A percentile compares a stretch with the other conserved stretches of the same genome.
phyloP scores from a whole-genome alignment of 2,113 vertebrate genomes.

The Equus quagga region DNA sequence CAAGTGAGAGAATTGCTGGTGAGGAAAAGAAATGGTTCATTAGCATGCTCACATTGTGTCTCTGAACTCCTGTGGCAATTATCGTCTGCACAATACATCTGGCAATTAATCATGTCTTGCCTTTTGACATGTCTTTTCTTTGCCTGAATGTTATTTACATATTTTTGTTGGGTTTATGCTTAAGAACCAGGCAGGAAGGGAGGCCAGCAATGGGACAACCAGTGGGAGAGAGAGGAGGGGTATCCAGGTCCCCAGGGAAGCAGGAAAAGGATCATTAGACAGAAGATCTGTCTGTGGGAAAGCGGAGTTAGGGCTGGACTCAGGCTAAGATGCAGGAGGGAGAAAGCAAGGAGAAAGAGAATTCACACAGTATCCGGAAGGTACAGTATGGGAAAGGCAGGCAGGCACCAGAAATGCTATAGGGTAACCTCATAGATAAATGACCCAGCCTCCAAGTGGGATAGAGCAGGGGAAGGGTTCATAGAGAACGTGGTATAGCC shows the following conservation, averaged over 20 bases:
- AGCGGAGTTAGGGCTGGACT: neutral
- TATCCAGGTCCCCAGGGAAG: neutral
- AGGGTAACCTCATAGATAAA: neutral
- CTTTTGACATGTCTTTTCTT: slow-evolving; percentile 52
- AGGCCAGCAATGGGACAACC: neutral
- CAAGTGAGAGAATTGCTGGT: neutral
- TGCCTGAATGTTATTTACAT: slow-evolving; percentile 55
- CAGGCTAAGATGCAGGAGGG: neutral
- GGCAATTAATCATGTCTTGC: slow-evolving; percentile 61
- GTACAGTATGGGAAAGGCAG: neutral
- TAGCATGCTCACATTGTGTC: neutral
- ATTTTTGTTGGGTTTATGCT: slow-evolving; percentile 34
- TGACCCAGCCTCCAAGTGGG: neutral
- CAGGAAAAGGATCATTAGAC: neutral
- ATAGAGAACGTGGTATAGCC: neutral
- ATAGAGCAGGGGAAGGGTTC: neutral
- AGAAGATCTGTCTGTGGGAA: neutral
- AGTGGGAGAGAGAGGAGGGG: neutral
- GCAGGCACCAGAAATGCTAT: neutral
- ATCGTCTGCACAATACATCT: neutral
- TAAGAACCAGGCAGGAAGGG: neutral
- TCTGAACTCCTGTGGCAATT: slow-evolving; percentile 21
- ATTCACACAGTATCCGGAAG: neutral
- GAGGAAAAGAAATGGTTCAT: neutral
- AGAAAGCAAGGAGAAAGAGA: neutral